phyloP scores from a whole-genome alignment of 2,797 vertebrate species.

The Chaetodon trifasciatus region DNA sequence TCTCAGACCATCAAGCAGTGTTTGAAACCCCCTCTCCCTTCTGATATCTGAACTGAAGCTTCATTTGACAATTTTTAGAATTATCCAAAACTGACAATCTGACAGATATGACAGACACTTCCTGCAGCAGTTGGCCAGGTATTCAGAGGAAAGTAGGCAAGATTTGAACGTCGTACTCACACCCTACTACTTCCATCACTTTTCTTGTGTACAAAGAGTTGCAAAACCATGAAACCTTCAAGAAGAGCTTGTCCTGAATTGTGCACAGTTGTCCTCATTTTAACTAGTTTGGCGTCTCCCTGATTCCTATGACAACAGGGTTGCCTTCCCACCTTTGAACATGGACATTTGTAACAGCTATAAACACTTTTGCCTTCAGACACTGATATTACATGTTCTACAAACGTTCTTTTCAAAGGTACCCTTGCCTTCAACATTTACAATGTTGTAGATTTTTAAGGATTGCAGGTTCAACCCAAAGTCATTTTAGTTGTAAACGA shows the following conservation, averaged over 20 bases:
- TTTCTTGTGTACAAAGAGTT: not conserved
- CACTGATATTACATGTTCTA: not conserved
- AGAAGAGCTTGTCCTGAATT: not conserved
- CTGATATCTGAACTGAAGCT: not conserved
- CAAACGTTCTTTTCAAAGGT: too few relatives aligned
- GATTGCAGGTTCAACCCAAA: too few relatives aligned
- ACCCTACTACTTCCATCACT: not conserved
- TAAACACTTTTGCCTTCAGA: not conserved
- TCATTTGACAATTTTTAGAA: not conserved
- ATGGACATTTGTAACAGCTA: not conserved
- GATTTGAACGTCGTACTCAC: not conserved
- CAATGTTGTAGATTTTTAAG: too few relatives aligned
- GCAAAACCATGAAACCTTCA: not conserved
- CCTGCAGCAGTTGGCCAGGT: not conserved
- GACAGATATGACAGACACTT: too few relatives aligned
- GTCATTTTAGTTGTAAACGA: too few relatives aligned
- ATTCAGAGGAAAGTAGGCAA: not conserved
- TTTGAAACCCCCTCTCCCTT: not conserved
- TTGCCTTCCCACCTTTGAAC: not conserved
- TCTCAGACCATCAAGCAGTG: not conserved
- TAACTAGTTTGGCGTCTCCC: not conserved
- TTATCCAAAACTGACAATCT: not conserved
- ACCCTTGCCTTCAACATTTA: too few relatives aligned
- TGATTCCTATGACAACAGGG: not conserved
- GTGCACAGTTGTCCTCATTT: not conserved